These are phyloP conservation scores for Antrozous pallidus DNA, from an alignment of 2,797 vertebrate species.

Conservation along the genomic window DNA sequence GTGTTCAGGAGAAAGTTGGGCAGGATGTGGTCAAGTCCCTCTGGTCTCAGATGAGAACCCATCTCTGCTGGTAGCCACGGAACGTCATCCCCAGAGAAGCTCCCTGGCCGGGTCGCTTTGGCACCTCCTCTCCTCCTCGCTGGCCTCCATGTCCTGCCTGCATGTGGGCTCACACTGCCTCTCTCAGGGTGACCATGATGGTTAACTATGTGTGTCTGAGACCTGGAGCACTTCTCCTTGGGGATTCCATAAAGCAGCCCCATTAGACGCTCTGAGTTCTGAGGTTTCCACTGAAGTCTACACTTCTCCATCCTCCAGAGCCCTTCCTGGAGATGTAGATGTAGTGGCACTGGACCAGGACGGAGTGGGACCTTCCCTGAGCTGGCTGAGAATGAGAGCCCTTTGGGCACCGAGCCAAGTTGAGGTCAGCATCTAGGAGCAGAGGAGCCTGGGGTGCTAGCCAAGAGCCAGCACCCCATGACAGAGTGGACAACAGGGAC, in stretches of 20 bases:
- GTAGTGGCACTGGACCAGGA: neutral
- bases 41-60: neutral
- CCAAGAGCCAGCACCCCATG: neutral
- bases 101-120: fast-evolving
- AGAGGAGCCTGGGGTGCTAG: neutral
- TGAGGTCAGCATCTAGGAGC: neutral
- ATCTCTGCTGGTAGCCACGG: neutral
- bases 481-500: neutral
- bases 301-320: neutral
- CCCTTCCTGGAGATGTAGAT: neutral
- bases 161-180: fast-evolving
- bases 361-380: neutral
- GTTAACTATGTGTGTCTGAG: fast-evolving
- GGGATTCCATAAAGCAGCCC: neutral
- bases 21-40: fast-evolving
- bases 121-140: neutral
- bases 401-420: neutral
- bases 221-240: neutral
- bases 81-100: neutral
- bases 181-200: neutral
- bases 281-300: neutral
- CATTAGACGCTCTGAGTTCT: neutral
- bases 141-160: neutral
- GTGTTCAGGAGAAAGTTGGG: neutral
- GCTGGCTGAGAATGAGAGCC: neutral